Base-by-base conservation (phyloP, 1,140 invertebrate species). In the Drosophila sulfurigaster region DNA sequence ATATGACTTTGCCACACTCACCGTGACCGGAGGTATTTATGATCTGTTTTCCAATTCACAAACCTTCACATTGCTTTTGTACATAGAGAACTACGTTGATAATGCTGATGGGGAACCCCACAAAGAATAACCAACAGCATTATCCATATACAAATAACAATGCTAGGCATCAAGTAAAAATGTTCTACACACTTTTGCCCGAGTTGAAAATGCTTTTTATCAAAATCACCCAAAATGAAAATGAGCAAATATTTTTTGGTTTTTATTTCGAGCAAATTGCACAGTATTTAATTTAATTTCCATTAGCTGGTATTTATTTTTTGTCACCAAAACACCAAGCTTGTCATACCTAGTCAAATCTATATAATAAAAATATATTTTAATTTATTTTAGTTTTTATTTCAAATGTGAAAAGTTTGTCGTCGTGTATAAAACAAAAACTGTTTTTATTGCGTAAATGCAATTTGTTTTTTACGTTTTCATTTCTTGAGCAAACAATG, bases 1-100 rank as follows among this genome's bases (percentile, higher is more conserved):
- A 95, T 97, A 98, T 89, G 97, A 98, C 94, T 99, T 99, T 93
- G 97, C 97, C 13, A 99, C 98, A 10, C 94, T 99, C 6, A 99
- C 98, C 16, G 95, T 97, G 71, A 97, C 97, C 80, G 98, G 98
- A 95, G 97, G 97, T 98, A 95, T 94, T 86, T 85, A 92, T 75
- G 69, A 80, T 87, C 87, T 78, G 91, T 89, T 92, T 79, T 89
- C 91, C 91, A 81, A 91, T 92, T 89, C 38, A 46, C 43, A 15
- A 38, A 20, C 32, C 38, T 59, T 71, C 35, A 78, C 90, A 91
- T 91, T 92, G 88, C 88, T 91, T 89, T 92, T 92, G 91, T 92
- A 92, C 82, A 90, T 87, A 80, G 78, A 81, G 75, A 82, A 90
- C 83, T 92, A 92, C 91, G 83, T 89, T 70, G 77, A 82, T 72